Conservation (phyloP, 2,113 vertebrate genomes). For the Laticauda colubrina region DNA sequence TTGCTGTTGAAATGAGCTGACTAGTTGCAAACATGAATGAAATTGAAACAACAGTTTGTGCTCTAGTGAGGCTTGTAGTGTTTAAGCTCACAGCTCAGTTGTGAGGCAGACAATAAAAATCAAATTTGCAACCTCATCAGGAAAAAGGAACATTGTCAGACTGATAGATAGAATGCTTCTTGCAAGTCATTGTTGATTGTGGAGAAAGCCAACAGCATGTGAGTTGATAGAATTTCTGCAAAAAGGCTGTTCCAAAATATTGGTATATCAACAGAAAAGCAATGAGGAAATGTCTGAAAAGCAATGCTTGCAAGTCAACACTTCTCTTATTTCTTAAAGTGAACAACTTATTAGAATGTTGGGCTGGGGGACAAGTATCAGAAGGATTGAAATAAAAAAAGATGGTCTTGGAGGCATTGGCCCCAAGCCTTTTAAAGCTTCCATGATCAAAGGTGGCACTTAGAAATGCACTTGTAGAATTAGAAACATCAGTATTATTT, state of each 20-base stretch:
- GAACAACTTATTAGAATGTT: background rate
- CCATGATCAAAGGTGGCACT: background rate
- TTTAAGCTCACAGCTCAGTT: constrained; percentile 16
- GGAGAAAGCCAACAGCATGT: background rate
- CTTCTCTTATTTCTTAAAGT: background rate
- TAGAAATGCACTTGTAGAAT: background rate
- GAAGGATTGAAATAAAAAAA: background rate
- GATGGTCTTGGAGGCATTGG: background rate
- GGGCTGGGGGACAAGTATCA: background rate
- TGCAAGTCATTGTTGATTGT: constrained; percentile 40
- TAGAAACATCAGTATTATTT: background rate
- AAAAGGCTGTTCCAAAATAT: background rate
- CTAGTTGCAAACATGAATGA: constrained; percentile 34
- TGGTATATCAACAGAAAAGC: constrained; percentile 22
- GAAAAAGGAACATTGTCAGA: constrained; percentile 9
- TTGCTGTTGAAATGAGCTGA: constrained; percentile 33
- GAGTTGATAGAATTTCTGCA: background rate
- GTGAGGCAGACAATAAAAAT: background rate
- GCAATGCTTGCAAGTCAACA: background rate
- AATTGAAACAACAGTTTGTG: constrained; percentile 26
- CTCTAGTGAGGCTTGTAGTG: constrained; percentile 46
- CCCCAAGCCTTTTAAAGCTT: background rate
- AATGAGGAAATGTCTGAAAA: constrained; percentile 18
- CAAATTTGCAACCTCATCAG: constrained; percentile 46
- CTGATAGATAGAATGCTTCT: constrained; percentile 26